Conservation (phyloP, 2,888 invertebrate species). For the Catonia carolina region DNA sequence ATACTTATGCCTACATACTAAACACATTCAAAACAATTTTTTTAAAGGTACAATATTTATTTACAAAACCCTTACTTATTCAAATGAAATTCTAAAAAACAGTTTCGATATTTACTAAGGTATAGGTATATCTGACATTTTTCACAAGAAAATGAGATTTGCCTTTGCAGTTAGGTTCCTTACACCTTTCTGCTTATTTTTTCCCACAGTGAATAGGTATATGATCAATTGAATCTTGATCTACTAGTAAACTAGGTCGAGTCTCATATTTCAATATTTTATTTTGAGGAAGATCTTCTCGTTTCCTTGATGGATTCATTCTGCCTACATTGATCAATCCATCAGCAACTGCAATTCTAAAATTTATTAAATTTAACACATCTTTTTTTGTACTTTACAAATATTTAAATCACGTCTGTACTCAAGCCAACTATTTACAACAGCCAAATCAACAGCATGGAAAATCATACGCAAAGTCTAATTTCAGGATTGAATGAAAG, state of each 20-base stretch:
- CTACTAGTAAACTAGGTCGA: constrained; percentile 4
- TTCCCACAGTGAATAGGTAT: neutral
- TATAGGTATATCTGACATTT: constrained; percentile 11
- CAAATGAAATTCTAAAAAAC: constrained; percentile 9
- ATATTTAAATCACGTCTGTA: constrained; percentile 16
- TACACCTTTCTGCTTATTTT: neutral
- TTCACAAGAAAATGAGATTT: constrained; percentile 1
- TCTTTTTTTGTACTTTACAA: constrained; percentile 1
- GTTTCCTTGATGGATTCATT: constrained; percentile 1
- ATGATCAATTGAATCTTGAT: constrained; percentile 12
- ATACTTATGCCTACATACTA: too few relatives aligned
- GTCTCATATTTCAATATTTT: neutral
- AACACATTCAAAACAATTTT: too few relatives aligned
- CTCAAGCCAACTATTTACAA: constrained; percentile 16
- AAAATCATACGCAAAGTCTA: constrained; percentile 28
- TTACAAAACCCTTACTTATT: constrained; percentile 1
- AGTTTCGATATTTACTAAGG: constrained; percentile 7
- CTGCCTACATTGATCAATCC: constrained; percentile 2
- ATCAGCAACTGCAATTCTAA: constrained; percentile 14
- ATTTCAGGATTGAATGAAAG: constrained; percentile 20
- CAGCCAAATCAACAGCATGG: constrained; percentile 27
- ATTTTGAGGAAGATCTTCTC: neutral
- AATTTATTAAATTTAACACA: constrained; percentile 8
- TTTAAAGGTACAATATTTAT: too few relatives aligned
- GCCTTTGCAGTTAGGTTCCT: constrained; percentile 7